These are phyloP conservation scores for Onthophagus taurus DNA, from an alignment of 1,140 invertebrate genomes.

Conservation along the genomic window DNA sequence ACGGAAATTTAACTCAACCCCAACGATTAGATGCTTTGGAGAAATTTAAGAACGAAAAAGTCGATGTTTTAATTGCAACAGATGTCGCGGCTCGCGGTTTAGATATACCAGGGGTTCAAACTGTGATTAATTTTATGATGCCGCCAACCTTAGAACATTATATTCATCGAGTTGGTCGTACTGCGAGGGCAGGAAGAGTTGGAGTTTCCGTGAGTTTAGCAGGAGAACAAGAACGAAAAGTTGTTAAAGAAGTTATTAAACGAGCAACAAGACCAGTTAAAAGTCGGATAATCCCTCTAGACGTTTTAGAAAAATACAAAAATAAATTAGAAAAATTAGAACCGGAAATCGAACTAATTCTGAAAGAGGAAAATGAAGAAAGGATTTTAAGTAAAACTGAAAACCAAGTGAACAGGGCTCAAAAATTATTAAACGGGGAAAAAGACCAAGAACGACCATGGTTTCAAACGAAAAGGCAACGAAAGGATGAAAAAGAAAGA, in stretches of 20 bases:
- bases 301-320: constrained; percentile 82
- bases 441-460: constrained; percentile 52
- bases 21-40: constrained; percentile 83
- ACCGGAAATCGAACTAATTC: constrained; percentile 66
- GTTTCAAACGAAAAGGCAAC: constrained; percentile 83
- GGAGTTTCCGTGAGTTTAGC: constrained; percentile 90
- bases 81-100: constrained; percentile 94
- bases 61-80: constrained; percentile 89
- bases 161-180: constrained; percentile 78
- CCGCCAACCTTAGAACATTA: constrained; percentile 91
- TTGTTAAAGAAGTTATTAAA: constrained; percentile 89
- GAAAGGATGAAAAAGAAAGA: constrained; percentile 64
- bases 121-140: constrained; percentile 95
- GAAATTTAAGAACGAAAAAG: constrained; percentile 78
- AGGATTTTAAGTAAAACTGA: constrained; percentile 73
- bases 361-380: constrained; percentile 79
- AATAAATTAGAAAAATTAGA: constrained; percentile 63
- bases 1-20: constrained; percentile 90
- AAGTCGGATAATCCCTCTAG: constrained; percentile 73
- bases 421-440: constrained; percentile 58
- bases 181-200: constrained; percentile 82
- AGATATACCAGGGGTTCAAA: constrained; percentile 93
- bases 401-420: constrained; percentile 69
- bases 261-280: constrained; percentile 78
- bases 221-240: constrained; percentile 80